These are phyloP conservation scores for Girardia tigrina DNA, from an alignment of 2,888 invertebrate genomes.

Conservation along the genomic window DNA sequence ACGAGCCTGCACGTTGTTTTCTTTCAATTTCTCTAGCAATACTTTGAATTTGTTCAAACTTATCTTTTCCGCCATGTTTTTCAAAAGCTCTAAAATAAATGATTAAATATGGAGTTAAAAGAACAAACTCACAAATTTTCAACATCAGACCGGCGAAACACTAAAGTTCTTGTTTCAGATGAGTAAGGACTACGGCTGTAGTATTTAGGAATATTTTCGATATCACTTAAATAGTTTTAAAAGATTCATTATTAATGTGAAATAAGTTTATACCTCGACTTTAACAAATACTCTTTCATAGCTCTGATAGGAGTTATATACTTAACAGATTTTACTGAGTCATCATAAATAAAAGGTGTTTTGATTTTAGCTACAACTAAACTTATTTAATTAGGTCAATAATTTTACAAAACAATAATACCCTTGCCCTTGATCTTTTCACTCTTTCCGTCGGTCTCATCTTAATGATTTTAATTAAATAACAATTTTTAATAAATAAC, in stretches of 20 bases:
- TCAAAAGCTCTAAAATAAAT: slow-evolving; percentile 28
- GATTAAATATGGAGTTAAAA: neutral
- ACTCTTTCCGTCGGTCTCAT: neutral
- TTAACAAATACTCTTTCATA: slow-evolving; percentile 76
- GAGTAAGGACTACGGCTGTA: slow-evolving; percentile 73
- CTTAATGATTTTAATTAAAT: neutral
- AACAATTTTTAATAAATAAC: neutral
- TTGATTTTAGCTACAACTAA: slow-evolving; percentile 31
- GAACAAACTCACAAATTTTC: slow-evolving; percentile 58
- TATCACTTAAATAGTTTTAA: slow-evolving; percentile 53
- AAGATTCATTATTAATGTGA: neutral
- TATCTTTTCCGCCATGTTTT: slow-evolving; percentile 34
- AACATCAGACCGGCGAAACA: slow-evolving; percentile 81
- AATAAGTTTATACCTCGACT: slow-evolving; percentile 55
- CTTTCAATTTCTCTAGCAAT: slow-evolving; percentile 26
- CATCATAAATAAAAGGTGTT: slow-evolving; percentile 31
- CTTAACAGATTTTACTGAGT: slow-evolving; percentile 55
- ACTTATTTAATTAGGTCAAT: neutral
- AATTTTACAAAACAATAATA: neutral
- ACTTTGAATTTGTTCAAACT: slow-evolving; percentile 24
- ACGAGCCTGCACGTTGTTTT: slow-evolving; percentile 28
- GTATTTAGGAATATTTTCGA: slow-evolving; percentile 72
- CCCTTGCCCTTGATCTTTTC: neutral
- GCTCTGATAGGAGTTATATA: slow-evolving; percentile 82
- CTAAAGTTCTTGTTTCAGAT: slow-evolving; percentile 76